Percentiles rank a stretch among this genome's conserved stretches.
These are phyloP conservation scores for Drosophila sp. DNA, from an alignment of 1,140 invertebrate species.

Conservation along the genomic window DNA sequence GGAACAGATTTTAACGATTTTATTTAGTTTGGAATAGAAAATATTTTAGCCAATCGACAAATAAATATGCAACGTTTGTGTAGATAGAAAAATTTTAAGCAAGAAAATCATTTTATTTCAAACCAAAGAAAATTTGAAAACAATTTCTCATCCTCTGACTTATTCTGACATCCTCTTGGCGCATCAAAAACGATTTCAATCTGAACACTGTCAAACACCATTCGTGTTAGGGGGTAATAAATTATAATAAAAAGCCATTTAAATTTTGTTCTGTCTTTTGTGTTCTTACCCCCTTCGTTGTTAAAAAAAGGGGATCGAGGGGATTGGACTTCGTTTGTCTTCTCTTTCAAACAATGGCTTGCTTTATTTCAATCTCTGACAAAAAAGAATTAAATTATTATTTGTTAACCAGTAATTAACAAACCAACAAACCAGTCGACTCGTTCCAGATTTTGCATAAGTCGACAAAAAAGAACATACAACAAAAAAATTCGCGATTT, in stretches of 20 bases:
- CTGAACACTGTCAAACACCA: slow-evolving; percentile 4
- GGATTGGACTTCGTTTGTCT: neutral
- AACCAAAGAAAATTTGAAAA: neutral
- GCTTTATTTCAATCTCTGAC: slow-evolving; percentile 12
- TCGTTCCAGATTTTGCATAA: slow-evolving; percentile 5
- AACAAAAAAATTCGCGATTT: neutral
- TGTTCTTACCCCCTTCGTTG: neutral
- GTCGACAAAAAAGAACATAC: neutral
- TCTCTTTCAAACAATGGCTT: neutral
- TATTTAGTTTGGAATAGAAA: neutral
- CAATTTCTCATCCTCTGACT: neutral
- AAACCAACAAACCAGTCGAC: slow-evolving; percentile 1
- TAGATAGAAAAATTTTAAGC: neutral
- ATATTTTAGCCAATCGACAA: neutral
- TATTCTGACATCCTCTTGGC: neutral
- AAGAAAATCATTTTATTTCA: neutral
- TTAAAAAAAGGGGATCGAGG: neutral
- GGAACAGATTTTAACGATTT: too few relatives aligned
- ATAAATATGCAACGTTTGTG: neutral
- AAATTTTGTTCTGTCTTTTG: slow-evolving; percentile 2
- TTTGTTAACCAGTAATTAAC: slow-evolving; percentile 7
- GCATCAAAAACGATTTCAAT: slow-evolving; percentile 7
- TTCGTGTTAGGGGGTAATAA: slow-evolving; percentile 5
- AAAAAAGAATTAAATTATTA: slow-evolving; percentile 7
- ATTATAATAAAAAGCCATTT: slow-evolving; percentile 12